Evolutionary conservation across 2,888 invertebrate genomes (phyloP).

Genomic region (Mylabris sibirica): DNA sequence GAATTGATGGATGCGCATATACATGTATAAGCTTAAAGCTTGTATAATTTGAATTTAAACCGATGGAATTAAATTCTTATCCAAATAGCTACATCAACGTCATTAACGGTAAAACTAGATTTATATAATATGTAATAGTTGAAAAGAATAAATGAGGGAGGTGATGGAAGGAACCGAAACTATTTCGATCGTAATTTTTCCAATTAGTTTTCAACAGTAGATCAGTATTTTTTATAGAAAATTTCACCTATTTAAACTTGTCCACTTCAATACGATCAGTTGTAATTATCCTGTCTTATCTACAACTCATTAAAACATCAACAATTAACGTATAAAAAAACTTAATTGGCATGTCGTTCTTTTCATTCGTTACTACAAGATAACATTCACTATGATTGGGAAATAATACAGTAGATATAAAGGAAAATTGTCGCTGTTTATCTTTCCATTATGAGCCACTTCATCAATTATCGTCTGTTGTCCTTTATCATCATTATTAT

Average conservation of each 20-base stretch:
- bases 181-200: constrained; percentile 12
- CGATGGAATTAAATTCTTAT: constrained; percentile 35
- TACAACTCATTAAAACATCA: constrained; percentile 10
- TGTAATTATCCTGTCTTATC: constrained; percentile 8
- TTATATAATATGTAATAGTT: constrained; percentile 23
- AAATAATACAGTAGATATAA: constrained; percentile 36
- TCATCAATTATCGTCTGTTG: constrained; percentile 41
- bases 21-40: constrained; percentile 30
- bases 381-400: constrained; percentile 29
- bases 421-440: constrained; percentile 36
- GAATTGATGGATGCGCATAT: constrained; percentile 38
- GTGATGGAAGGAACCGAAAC: not conserved
- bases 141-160: not conserved
- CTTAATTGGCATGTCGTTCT: constrained; percentile 31
- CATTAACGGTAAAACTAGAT: constrained; percentile 36
- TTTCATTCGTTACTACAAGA: constrained; percentile 13
- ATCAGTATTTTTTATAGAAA: not conserved
- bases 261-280: not conserved
- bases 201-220: constrained; percentile 12
- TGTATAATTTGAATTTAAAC: constrained; percentile 34
- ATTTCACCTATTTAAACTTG: not conserved
- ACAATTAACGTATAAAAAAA: constrained; percentile 18
- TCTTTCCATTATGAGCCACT: constrained; percentile 38
- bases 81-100: constrained; percentile 36
- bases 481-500: constrained; percentile 19